Base-by-base conservation (phyloP, 2,888 invertebrate species). In the Phengaris alcon region DNA sequence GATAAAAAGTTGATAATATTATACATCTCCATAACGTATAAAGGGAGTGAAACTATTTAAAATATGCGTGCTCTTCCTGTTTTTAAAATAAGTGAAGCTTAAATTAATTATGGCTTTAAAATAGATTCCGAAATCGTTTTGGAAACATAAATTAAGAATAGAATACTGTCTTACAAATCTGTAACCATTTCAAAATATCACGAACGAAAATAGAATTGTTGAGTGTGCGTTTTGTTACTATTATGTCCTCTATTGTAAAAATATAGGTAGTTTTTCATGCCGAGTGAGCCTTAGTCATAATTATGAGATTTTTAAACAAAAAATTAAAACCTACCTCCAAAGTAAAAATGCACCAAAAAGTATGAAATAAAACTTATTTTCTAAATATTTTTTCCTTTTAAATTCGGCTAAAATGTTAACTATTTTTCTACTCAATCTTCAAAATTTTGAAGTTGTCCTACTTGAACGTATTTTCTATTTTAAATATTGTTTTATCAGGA, bases 131-230 rank as follows among this genome's bases (percentile, higher is more conserved):
- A 80, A 80, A 89, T 90, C 87, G 84, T 84, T 85, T 85, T 81
- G 87, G 86, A 90, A 87, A 90, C 87, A 87, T 89, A 90, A 90
- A 89, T 87, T 85, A 86, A 85, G 86, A 87, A 87, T 87, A 86
- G 88, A 85, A 85, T 86, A 84, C 87, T 84, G 83, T 83, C 84
- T 83, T 78, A 75, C 68, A 76, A 77, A 73, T 78, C 75, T 75
- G 74, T 77, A 74, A 68, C 64, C 74, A 64, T 35, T 73, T 69
- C n/a, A 73, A 74, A 76, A 68, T 70, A 77, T 76, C 22, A 75
- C 68, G 59, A 12, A 68, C 52, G 75, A 54, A 75, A n/a, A 22
- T 54, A 74, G 59, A 57, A 10, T 59, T 10, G 22, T 59, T 22
- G 59, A 10, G 59, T 59, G 22, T 59, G 22, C 8, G 15, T 59